Evolutionary conservation across 2,797 vertebrate species (phyloP).

Genomic region (Nyctalus aviator): DNA sequence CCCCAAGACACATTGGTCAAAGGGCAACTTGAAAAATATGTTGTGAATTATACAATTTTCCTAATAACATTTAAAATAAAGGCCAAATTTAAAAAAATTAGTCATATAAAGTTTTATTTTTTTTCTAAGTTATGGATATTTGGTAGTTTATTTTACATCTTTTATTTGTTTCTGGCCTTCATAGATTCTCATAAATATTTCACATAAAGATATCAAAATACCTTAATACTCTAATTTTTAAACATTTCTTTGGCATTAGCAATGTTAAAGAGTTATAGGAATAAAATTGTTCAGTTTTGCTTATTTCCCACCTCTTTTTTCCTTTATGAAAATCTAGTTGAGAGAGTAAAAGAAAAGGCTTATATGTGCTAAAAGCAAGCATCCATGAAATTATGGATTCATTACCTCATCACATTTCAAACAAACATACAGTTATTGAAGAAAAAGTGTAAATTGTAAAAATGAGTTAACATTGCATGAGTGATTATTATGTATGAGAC

Average conservation of each 20-base stretch:
- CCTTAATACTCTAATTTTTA: not conserved
- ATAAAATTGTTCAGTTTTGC: not conserved
- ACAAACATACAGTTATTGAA: not conserved
- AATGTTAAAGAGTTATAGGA: not conserved
- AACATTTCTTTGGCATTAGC: not conserved
- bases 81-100: not conserved
- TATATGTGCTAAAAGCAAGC: not conserved
- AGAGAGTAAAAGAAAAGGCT: not conserved
- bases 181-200: not conserved
- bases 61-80: not conserved
- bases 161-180: not conserved
- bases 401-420: not conserved
- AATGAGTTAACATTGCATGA: constrained; percentile 4
- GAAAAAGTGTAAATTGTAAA: constrained; percentile 32
- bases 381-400: not conserved
- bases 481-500: not conserved
- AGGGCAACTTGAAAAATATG: constrained; percentile 25
- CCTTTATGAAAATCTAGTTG: not conserved
- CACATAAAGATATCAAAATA: not conserved
- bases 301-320: not conserved
- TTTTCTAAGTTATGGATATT: not conserved
- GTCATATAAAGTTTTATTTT: not conserved
- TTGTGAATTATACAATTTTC: not conserved
- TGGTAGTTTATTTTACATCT: constrained; percentile 15
- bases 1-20: not conserved